Percentiles rank a stretch among this genome's conserved stretches.
These are phyloP conservation scores for Aspiorhynchus laticeps DNA, from an alignment of 2,113 vertebrate species.

Conservation along the genomic window DNA sequence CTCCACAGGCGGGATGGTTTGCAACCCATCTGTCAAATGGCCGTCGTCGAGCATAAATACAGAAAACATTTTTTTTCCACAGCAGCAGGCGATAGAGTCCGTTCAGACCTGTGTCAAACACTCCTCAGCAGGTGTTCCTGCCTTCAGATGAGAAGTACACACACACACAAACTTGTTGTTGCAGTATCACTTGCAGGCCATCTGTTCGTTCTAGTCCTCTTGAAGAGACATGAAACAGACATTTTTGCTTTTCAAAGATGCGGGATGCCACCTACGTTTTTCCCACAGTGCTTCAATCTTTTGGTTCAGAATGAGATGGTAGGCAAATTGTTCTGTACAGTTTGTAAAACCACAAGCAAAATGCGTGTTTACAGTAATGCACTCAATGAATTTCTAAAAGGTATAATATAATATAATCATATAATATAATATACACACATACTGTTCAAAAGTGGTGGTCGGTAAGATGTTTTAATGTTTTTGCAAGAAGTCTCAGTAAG, in stretches of 20 bases:
- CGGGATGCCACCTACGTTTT: slow-evolving; percentile 9
- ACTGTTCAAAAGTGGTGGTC: no score
- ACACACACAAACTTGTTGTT: slow-evolving; percentile 38
- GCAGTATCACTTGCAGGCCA: slow-evolving; percentile 49
- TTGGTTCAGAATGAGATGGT: slow-evolving; percentile 33
- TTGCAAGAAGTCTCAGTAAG: no score
- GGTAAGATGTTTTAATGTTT: no score
- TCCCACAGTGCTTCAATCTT: slow-evolving; percentile 9
- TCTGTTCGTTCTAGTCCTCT: slow-evolving; percentile 47
- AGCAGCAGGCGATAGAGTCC: slow-evolving; percentile 22
- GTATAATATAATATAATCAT: no score
- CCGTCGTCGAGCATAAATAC: neutral
- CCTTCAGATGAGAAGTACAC: slow-evolving; percentile 5
- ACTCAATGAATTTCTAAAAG: no score
- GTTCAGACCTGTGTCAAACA: slow-evolving; percentile 39
- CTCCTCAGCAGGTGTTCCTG: slow-evolving; percentile 30
- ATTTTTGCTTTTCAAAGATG: slow-evolving; percentile 42
- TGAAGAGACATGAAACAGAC: slow-evolving; percentile 40
- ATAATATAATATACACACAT: no score
- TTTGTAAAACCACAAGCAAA: no score
- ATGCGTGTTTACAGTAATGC: no score
- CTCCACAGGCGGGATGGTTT: neutral
- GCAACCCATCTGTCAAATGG: slow-evolving; percentile 9
- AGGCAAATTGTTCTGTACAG: neutral
- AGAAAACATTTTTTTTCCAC: slow-evolving; percentile 29